These are phyloP conservation scores for Drosophila nebulosa DNA, from an alignment of 1,140 invertebrate genomes.

Conservation along the genomic window DNA sequence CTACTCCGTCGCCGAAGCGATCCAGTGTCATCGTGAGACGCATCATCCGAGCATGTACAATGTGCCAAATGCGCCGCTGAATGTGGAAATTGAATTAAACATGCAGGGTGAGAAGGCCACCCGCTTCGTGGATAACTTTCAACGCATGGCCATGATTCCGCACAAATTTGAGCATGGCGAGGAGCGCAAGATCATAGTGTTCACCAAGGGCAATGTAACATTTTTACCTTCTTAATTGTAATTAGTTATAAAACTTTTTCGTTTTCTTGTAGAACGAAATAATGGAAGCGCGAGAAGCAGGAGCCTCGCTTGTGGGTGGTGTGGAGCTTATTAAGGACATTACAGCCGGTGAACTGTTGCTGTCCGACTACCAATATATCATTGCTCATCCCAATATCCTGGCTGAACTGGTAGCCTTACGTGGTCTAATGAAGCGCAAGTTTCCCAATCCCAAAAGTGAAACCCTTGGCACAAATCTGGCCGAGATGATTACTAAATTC, in stretches of 20 bases:
- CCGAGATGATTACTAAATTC: slow-evolving; percentile 84
- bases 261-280: slow-evolving; percentile 81
- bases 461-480: slow-evolving; percentile 86
- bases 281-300: slow-evolving; percentile 84
- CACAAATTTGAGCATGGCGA: slow-evolving; percentile 85
- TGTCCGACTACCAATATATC: slow-evolving; percentile 88
- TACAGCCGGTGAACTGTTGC: slow-evolving; percentile 85
- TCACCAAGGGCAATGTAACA: slow-evolving; percentile 84
- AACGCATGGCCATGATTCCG: slow-evolving; percentile 84
- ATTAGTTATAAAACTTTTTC: neutral
- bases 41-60: slow-evolving; percentile 90
- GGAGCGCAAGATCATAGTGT: slow-evolving; percentile 85
- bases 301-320: slow-evolving; percentile 87
- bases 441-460: slow-evolving; percentile 87
- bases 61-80: slow-evolving; percentile 85
- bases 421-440: slow-evolving; percentile 88
- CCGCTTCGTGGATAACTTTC: slow-evolving; percentile 85
- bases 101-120: slow-evolving; percentile 84
- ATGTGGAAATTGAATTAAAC: slow-evolving; percentile 87
- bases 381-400: slow-evolving; percentile 90
- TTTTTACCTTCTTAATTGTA: neutral
- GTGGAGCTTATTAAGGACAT: slow-evolving; percentile 88
- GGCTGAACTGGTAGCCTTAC: slow-evolving; percentile 86
- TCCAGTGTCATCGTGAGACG: slow-evolving; percentile 87
- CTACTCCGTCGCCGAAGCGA: slow-evolving; percentile 87